Base-by-base conservation (phyloP, 1,140 invertebrate genomes). In the Linepithema humile region DNA sequence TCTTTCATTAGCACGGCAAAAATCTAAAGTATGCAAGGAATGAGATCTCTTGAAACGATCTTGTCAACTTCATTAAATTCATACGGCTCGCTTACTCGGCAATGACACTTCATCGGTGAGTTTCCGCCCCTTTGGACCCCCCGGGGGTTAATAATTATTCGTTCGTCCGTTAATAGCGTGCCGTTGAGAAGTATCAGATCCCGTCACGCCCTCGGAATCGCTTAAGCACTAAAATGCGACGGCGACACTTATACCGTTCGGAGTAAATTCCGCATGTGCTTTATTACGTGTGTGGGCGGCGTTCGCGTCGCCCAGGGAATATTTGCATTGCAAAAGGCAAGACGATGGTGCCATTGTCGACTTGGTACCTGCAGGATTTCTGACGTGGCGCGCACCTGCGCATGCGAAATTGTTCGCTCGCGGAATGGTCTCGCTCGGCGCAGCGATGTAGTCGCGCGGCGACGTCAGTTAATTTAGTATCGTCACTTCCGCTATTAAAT, bases 151-250 rank as follows among this genome's bases (percentile, higher is more conserved):
- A 69, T 60, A 60, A 59, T 60, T 74, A 73, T 82, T 60, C 55
- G 20, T 69, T 74, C 69, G 69, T 74, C 69, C 23, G 10, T 74
- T 74, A 60, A 60, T 73, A 48, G 53, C 57, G 78, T 74, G 69
- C 40, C 26, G 45, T 38, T 12, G 35, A n/a, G 15, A 74, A 82
- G 53, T 40, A 80, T 80, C 75, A 60, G 73, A 88, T 87, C 85
- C 85, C 74, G 85, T 87, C 85, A 80, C 85, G 82, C 77, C 60
- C 55, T 62, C 70, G 50, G 57, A 62, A 73, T 82, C 86, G 7
- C 86, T 88, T 88, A 88, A 88, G 73, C 69, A 40, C 87, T 88
- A 88, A 88, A 85, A 83, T n/a, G 78, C 87, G 87, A 88, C 67
- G 86, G 86, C 86, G 85, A 88, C 87, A 82, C 62, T 80, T 70